Conservation (phyloP, 1,140 invertebrate species). For the Drosophila melanica region DNA sequence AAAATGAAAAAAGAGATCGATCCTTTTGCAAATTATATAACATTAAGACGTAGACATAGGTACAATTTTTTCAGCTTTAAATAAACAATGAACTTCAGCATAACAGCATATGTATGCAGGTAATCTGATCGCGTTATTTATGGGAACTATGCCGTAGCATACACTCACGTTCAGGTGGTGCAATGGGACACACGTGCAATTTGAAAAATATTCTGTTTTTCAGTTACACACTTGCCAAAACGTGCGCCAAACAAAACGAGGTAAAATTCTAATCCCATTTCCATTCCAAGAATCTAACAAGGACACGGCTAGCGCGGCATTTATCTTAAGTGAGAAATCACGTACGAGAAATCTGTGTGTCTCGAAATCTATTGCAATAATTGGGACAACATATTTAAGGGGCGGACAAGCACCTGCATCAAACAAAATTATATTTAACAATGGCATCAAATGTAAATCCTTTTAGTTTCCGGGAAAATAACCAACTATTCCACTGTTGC, state of each 20-base stretch:
- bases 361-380: slow-evolving; percentile 40
- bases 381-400: slow-evolving; percentile 30
- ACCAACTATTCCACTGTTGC: background rate
- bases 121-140: slow-evolving; percentile 17
- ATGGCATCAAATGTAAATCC: slow-evolving; percentile 43
- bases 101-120: background rate
- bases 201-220: slow-evolving; percentile 23
- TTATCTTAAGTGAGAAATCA: slow-evolving; percentile 76
- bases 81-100: background rate
- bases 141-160: background rate
- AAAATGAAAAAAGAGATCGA: no score
- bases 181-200: slow-evolving; percentile 17
- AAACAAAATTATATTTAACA: slow-evolving; percentile 2
- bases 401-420: slow-evolving; percentile 33
- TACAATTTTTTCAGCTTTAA: background rate
- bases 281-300: slow-evolving; percentile 54
- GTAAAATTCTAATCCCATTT: slow-evolving; percentile 41
- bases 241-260: slow-evolving; percentile 59
- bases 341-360: slow-evolving; percentile 36
- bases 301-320: slow-evolving; percentile 7
- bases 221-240: slow-evolving; percentile 26
- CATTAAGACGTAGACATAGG: background rate
- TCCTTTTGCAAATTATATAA: background rate
- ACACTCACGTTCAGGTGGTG: slow-evolving; percentile 37
- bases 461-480: slow-evolving; percentile 56